Evolutionary conservation across 2,888 invertebrate genomes (phyloP).

Genomic region (Spodoptera littoralis): DNA sequence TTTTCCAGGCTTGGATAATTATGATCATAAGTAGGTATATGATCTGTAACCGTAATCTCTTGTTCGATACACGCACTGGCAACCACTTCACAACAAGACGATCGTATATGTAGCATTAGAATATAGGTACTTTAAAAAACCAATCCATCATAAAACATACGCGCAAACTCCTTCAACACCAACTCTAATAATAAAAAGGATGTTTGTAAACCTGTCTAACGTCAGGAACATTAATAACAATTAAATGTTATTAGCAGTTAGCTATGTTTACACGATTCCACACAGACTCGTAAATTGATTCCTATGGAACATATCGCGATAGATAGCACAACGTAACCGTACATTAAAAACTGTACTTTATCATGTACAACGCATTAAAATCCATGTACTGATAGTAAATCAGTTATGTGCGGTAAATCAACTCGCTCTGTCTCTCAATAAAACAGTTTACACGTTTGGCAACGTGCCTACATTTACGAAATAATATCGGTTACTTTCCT

Average conservation of each 20-base stretch:
- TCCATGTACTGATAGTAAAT: slow-evolving; percentile 31
- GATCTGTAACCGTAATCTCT: too few species aligned
- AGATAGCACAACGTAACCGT: neutral
- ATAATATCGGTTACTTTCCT: slow-evolving; percentile 27
- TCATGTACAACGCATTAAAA: slow-evolving; percentile 34
- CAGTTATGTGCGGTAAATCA: slow-evolving; percentile 49
- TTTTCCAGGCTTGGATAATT: too few species aligned
- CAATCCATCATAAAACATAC: slow-evolving; percentile 7
- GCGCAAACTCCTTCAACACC: slow-evolving; percentile 9
- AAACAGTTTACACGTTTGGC: slow-evolving; percentile 47
- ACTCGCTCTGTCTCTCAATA: slow-evolving; percentile 43
- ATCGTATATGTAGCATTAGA: too few species aligned
- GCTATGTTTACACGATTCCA: slow-evolving; percentile 39
- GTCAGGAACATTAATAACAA: slow-evolving; percentile 34
- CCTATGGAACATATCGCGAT: slow-evolving; percentile 13
- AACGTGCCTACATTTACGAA: slow-evolving; percentile 41
- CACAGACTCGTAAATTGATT: slow-evolving; percentile 33
- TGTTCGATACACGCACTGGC: too few species aligned
- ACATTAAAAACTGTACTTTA: slow-evolving; percentile 37
- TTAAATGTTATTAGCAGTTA: slow-evolving; percentile 27
- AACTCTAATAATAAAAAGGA: slow-evolving; percentile 18
- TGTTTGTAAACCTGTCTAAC: slow-evolving; percentile 18
- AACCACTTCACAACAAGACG: too few species aligned
- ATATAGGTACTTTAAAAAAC: neutral
- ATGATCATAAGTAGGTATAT: too few species aligned